Conservation (phyloP, 2,797 vertebrate genomes). For the Galagoides demidoff region DNA sequence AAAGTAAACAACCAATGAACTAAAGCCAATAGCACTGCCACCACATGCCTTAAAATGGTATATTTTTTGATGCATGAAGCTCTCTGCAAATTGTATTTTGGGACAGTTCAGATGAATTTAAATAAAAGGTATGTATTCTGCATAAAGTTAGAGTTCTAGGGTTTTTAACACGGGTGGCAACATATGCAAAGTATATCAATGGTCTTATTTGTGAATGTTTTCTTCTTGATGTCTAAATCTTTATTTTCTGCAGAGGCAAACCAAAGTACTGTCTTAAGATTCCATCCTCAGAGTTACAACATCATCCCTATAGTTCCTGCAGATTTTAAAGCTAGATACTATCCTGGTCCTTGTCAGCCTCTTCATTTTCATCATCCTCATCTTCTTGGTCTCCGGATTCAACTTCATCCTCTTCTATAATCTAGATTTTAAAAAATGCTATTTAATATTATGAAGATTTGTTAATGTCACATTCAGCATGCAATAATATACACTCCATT, state of each 20-base stretch:
- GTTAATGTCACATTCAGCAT: background rate
- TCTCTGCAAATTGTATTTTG: conserved; percentile 78
- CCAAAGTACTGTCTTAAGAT: conserved; percentile 66
- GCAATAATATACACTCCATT: background rate
- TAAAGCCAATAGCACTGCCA: conserved; percentile 78
- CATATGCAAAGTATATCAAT: conserved; percentile 80
- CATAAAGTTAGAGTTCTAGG: conserved; percentile 67
- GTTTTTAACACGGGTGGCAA: conserved; percentile 75
- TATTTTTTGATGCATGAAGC: conserved; percentile 65
- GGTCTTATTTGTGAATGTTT: conserved; percentile 73
- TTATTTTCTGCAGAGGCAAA: conserved; percentile 77
- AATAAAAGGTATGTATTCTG: conserved; percentile 77
- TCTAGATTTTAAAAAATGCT: conserved; percentile 84
- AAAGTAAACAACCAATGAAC: conserved; percentile 75
- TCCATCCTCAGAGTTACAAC: conserved; percentile 49
- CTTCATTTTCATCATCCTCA: conserved; percentile 89
- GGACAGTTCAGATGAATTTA: conserved; percentile 79
- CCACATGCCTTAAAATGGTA: conserved; percentile 70
- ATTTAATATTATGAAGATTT: background rate
- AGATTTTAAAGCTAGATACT: conserved; percentile 70
- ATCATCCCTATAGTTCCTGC: conserved; percentile 26
- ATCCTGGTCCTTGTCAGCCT: conserved; percentile 86
- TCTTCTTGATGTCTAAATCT: conserved; percentile 75
- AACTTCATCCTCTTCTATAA: conserved; percentile 97
- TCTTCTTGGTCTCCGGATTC: conserved; percentile 94